Base-by-base conservation (phyloP, 2,113 vertebrate genomes). In the Eclectus roratus region DNA sequence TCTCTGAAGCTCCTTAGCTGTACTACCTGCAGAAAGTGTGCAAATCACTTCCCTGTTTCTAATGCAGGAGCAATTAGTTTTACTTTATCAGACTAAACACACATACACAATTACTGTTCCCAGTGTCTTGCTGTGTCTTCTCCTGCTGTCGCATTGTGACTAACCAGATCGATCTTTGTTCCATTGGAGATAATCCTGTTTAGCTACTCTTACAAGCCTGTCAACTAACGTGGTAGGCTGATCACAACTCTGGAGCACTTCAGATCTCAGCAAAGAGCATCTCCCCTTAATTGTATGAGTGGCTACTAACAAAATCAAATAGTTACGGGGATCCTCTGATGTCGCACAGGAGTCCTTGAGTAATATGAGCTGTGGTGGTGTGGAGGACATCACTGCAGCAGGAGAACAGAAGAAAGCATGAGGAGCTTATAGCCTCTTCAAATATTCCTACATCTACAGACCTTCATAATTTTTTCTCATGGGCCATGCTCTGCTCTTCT, bases 11-110 rank as follows among this genome's bases (percentile, higher is more conserved):
- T 96, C 80, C 89, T 96, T 85, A 69, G 66, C 80, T 79, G 60
- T n/a, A 88, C 82, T 94, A 97, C 93, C 90, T 97, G 94, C 88
- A 85, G 89, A 91, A 97, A 92, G 87, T 25, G 52, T 87, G 64
- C 71, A 49, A 74, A 92, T 49, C 6, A 0, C 70, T 78, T 95
- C 65, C 58, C 80, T 64, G 58, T 69, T 80, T 63, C 52, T 49
- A 33, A 63, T 2, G 2, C 85, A 63, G 72, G 76, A 88, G 47
- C 66, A 66, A 78, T 56, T 55, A 70, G 64, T 43, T 91, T 80
- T 74, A 33, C 58, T 87, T 80, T 82, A 80, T 33, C 91, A 89
- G 81, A 27, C 74, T 77, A 49, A 84, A 90, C 55, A 35, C 47
- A 31, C 17, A 4, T 2, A 44, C 43, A 10, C 7, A 18, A n/a